Evolutionary conservation across 2,888 invertebrate genomes (phyloP).

Genomic region (Phyllotreta cruciferae): DNA sequence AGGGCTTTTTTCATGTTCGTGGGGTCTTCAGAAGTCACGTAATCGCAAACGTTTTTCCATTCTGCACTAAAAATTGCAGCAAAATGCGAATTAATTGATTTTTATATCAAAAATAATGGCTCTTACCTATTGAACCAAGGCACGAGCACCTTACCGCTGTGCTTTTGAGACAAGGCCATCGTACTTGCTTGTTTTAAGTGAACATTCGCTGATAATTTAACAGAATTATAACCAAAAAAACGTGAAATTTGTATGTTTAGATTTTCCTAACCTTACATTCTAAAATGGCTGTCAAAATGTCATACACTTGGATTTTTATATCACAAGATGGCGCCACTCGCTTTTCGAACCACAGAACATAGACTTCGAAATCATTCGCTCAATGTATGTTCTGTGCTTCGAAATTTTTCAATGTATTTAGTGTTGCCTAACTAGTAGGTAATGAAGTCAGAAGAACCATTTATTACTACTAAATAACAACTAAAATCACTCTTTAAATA

Average conservation of each 20-base stretch:
- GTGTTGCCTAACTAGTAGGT: no score
- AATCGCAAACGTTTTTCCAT: conserved; percentile 63
- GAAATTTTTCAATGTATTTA: no score
- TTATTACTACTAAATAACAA: no score
- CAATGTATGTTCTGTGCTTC: no score
- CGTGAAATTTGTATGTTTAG: background rate
- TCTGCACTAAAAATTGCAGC: conserved; percentile 57
- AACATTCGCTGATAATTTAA: background rate
- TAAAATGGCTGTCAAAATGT: no score
- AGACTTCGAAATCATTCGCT: no score
- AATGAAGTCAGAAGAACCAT: no score
- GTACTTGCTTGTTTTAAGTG: background rate
- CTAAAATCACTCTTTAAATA: conserved; percentile 53
- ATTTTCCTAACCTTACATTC: background rate
- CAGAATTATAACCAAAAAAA: background rate
- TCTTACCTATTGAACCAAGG: conserved; percentile 60
- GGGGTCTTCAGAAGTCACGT: conserved; percentile 58
- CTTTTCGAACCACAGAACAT: no score
- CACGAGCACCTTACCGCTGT: conserved; percentile 53
- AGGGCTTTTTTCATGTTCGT: conserved; percentile 60
- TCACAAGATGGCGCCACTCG: no score
- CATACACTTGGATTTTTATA: no score
- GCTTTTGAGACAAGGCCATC: conserved; percentile 56
- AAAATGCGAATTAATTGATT: no score
- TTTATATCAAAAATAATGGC: no score